Evolutionary conservation across 2,797 vertebrate species (phyloP).

Genomic region (Gephyroberyx darwinii): DNA sequence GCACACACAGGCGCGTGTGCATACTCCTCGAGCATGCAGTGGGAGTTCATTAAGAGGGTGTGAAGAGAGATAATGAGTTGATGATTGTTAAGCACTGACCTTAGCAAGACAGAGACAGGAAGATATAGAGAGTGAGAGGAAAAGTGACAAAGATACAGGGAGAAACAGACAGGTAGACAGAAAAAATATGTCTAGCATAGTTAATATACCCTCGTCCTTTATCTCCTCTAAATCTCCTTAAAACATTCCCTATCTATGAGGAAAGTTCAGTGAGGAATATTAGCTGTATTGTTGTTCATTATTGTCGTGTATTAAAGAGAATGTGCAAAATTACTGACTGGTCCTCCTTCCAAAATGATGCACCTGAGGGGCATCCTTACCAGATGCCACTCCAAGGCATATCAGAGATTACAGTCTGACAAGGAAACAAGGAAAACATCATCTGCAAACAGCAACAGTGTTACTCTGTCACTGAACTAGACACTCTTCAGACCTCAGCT

Average conservation of each 20-base stretch:
- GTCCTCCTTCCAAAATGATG: too few relatives aligned
- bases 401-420: too few relatives aligned
- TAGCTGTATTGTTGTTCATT: neutral
- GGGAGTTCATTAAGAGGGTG: conserved; percentile 19
- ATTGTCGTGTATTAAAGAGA: too few relatives aligned
- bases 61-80: conserved; percentile 12
- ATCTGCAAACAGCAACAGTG: too few relatives aligned
- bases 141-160: neutral
- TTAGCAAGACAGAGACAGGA: neutral
- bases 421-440: too few relatives aligned
- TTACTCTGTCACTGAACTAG: too few relatives aligned
- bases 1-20: neutral
- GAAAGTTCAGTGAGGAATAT: neutral
- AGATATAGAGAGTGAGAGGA: neutral
- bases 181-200: neutral
- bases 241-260: neutral
- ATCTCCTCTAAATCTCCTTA: neutral
- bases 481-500: too few relatives aligned
- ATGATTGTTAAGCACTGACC: conserved; percentile 17
- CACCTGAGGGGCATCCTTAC: too few relatives aligned
- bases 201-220: neutral
- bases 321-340: too few relatives aligned
- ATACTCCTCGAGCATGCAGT: too few relatives aligned
- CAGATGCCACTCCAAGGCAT: too few relatives aligned
- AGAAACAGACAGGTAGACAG: neutral